phyloP scores from a whole-genome alignment of 2,113 vertebrate genomes.

The Cepphus grylle region DNA sequence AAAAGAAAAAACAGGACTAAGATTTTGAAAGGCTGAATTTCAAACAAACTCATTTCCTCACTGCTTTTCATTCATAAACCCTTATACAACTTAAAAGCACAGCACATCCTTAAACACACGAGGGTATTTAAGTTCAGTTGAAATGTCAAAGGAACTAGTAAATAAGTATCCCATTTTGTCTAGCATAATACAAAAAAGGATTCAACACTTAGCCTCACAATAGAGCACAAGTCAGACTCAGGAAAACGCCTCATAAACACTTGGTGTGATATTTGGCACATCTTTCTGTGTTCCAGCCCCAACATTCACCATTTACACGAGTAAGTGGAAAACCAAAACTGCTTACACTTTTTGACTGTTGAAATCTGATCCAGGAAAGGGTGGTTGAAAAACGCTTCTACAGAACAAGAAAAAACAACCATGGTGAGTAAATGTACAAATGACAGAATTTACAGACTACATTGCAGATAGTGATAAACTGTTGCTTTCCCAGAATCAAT shows the following conservation, averaged over 20 bases:
- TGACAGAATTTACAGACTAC: neutral
- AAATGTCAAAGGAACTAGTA: constrained; percentile 13
- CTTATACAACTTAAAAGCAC: neutral
- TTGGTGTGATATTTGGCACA: neutral
- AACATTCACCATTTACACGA: neutral
- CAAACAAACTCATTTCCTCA: neutral
- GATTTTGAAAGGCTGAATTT: neutral
- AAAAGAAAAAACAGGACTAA: neutral
- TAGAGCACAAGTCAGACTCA: neutral
- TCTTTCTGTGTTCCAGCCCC: neutral
- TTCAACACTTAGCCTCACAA: neutral
- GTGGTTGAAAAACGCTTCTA: constrained; percentile 92
- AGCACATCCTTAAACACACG: neutral
- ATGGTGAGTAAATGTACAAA: neutral
- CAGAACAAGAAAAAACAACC: constrained; percentile 42
- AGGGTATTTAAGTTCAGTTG: constrained; percentile 6
- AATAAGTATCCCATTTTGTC: neutral
- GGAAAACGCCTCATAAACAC: neutral
- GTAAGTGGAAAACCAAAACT: neutral
- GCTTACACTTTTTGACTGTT: constrained; percentile 92
- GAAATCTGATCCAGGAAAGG: constrained; percentile 90
- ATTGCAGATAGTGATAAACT: neutral
- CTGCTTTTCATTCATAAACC: neutral
- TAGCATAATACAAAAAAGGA: neutral
- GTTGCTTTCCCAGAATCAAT: constrained; percentile 18